phyloP scores from a whole-genome alignment of 2,797 vertebrate species.

The Tiaroga cobitis region DNA sequence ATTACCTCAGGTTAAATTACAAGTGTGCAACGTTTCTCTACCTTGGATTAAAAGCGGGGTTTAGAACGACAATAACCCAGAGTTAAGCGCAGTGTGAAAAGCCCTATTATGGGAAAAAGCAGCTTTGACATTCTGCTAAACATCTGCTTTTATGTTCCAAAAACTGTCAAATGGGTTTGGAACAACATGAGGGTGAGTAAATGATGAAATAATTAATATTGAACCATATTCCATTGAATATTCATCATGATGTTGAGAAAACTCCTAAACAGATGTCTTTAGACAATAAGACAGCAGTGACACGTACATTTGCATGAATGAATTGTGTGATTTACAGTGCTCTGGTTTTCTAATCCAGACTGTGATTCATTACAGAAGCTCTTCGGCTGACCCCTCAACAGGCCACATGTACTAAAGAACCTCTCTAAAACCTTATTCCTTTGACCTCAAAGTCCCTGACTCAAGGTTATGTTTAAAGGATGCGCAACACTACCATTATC shows the following conservation, averaged over 20 bases:
- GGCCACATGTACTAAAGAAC: constrained; percentile 6
- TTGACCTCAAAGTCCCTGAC: constrained; percentile 30
- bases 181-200: background rate
- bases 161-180: background rate
- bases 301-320: constrained; percentile 30
- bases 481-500: constrained; percentile 30
- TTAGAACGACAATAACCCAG: background rate
- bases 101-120: background rate
- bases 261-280: background rate
- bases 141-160: constrained; percentile 8
- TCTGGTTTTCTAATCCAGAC: constrained; percentile 14
- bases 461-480: constrained; percentile 42
- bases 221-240: constrained; percentile 28
- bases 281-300: constrained; percentile 11
- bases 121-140: constrained; percentile 4
- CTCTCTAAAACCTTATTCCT: constrained; percentile 28
- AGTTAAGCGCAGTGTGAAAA: background rate
- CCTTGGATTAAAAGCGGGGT: background rate
- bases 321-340: background rate
- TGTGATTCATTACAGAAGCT: constrained; percentile 25
- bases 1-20: background rate
- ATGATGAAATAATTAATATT: constrained; percentile 3
- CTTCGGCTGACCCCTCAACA: constrained; percentile 24
- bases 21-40: background rate
- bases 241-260: constrained; percentile 8